Evolutionary conservation across 2,113 vertebrate genomes (phyloP), one percentile per base, ranked within the genome.

Genomic region (Erythrocebus patas): DNA sequence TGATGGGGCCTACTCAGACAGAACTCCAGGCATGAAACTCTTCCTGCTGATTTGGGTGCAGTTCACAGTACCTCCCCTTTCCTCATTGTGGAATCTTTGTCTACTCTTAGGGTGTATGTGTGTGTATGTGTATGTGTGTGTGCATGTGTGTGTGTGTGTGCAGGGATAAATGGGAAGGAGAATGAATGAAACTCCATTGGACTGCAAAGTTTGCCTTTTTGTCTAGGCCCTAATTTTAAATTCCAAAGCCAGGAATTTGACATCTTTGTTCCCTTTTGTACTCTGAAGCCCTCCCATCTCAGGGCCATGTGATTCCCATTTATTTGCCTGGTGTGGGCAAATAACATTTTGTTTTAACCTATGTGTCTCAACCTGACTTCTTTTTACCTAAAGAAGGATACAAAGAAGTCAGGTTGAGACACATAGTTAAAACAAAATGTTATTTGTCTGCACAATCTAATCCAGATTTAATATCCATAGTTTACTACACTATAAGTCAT

Each of bases 311-410:
- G 45, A 84, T 83, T 84, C 11, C 59, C 50, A 50, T 40, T 88
- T 64, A 90, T 52, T 76, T 84, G 17, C 35, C 25, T 82, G 25
- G 3, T 82, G 23, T 90, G n/a, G 59, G 89, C 73, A 83, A 95
- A 86, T 64, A 57, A 27, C 55, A 80, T 82, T 91, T 97, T 93
- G 35, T 76, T 96, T 91, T 52, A 89, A 70, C 9, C 38, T 89
- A 35, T 13, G 35, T 81, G 66, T 52, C 45, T 12, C 93, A 80
- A 52, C 11, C 27, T 79, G 61, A 66, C 22, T 93, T 88, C 4
- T 48, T 70, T 95, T 14, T 50, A 73, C 64, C 2, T 64, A 64
- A 64, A 30, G 61, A 30, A 64, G 11, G 61, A 13, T 30, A 30
- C 27, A 64, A 30, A 48, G 8, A 88, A 93, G 25, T 66, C 61